Conservation (phyloP, 2,888 invertebrate genomes). For the Caenorhabditis afra region DNA sequence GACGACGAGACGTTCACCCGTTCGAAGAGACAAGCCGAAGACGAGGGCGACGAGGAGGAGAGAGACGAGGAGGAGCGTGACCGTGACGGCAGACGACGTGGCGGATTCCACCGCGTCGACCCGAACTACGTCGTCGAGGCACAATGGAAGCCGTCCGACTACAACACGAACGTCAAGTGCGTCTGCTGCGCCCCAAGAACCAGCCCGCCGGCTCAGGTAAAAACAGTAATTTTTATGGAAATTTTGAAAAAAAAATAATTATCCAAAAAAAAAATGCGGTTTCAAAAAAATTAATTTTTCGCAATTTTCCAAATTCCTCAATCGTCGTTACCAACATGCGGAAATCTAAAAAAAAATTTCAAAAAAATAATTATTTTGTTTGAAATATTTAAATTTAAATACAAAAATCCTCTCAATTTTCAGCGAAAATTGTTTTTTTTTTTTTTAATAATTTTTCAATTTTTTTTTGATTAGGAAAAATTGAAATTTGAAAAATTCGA, state of each 20-base stretch:
- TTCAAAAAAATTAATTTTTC: background rate
- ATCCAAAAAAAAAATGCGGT: conserved; percentile 9
- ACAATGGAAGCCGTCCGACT: conserved; percentile 52
- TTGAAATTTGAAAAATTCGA: background rate
- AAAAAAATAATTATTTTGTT: background rate
- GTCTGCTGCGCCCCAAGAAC: conserved; percentile 69
- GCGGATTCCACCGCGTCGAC: conserved; percentile 32
- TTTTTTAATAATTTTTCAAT: conserved; percentile 3
- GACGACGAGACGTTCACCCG: conserved; percentile 45
- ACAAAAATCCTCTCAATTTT: too few relatives aligned
- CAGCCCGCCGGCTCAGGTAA: conserved; percentile 34
- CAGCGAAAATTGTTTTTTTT: background rate
- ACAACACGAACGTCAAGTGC: conserved; percentile 64
- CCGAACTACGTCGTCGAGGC: conserved; percentile 52
- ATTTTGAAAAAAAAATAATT: background rate
- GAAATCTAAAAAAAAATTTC: conserved; percentile 4
- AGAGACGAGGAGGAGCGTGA: background rate
- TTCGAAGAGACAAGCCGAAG: conserved; percentile 32
- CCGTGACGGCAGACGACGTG: conserved; percentile 28
- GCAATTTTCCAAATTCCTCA: too few relatives aligned
- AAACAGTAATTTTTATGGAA: background rate
- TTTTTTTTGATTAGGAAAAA: background rate
- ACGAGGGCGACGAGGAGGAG: conserved; percentile 31
- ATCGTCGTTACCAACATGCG: too few relatives aligned
- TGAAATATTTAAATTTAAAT: background rate